phyloP scores from a whole-genome alignment of 2,797 vertebrate genomes.

The Anguilla megastoma region DNA sequence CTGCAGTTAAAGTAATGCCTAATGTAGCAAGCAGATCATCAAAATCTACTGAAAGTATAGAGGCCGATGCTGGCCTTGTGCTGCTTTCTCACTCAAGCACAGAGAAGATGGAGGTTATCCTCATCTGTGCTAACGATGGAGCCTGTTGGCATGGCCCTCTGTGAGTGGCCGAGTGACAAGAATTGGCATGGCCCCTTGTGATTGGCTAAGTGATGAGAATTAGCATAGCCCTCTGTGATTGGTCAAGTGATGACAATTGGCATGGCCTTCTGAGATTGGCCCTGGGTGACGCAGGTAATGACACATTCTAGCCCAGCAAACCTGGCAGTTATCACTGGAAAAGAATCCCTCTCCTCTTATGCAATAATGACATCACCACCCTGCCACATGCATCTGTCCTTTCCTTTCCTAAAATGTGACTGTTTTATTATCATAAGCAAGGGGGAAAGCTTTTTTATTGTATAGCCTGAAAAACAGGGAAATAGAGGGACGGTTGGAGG shows the following conservation, averaged over 20 bases:
- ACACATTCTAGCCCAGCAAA: background rate
- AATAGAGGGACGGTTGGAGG: background rate
- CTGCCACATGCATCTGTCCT: background rate
- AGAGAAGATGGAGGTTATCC: background rate
- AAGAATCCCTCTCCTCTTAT: background rate
- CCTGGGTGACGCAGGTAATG: background rate
- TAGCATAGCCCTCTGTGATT: background rate
- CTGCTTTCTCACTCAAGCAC: background rate
- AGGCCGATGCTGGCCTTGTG: background rate
- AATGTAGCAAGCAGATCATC: background rate
- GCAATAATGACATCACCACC: conserved; percentile 1
- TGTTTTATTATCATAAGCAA: background rate
- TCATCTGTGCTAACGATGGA: background rate
- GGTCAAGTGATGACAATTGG: background rate
- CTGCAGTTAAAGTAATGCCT: background rate
- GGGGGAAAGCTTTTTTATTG: background rate
- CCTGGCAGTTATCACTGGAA: background rate
- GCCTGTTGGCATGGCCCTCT: background rate
- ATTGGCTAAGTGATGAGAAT: background rate
- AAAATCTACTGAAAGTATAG: background rate
- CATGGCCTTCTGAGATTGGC: conserved; percentile 18
- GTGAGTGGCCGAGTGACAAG: background rate
- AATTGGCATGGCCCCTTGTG: conserved; percentile 1
- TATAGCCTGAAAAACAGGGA: background rate
- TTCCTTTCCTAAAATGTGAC: background rate